Conservation (phyloP, 1,140 invertebrate species). For the Ooceraea biroi region DNA sequence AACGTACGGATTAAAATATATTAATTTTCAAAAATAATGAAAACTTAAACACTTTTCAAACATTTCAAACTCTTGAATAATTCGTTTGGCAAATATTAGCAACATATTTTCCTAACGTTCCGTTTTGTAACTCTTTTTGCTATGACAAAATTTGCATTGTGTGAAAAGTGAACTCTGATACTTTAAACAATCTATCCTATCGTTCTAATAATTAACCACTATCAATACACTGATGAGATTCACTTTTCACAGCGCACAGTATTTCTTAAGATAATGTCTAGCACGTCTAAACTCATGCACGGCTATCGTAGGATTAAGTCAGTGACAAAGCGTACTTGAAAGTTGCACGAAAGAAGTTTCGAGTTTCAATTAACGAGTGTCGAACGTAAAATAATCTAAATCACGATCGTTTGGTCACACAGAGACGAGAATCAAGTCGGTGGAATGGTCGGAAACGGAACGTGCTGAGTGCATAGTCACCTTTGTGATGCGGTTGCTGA, state of each 20-base stretch:
- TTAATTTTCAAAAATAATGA: neutral
- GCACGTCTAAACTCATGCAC: constrained; percentile 37
- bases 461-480: constrained; percentile 79
- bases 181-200: constrained; percentile 14
- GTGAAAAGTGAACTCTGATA: neutral
- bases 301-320: constrained; percentile 26
- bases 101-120: constrained; percentile 31
- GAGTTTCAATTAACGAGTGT: constrained; percentile 8
- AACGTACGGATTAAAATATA: neutral
- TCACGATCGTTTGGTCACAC: constrained; percentile 36
- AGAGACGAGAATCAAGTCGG: constrained; percentile 33
- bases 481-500: constrained; percentile 85
- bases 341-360: constrained; percentile 9
- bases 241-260: neutral
- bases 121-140: neutral
- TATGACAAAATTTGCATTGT: constrained; percentile 11
- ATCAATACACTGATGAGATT: constrained; percentile 2
- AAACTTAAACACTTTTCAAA: constrained; percentile 3
- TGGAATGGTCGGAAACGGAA: neutral
- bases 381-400: constrained; percentile 44
- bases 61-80: constrained; percentile 1
- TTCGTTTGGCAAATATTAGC: constrained; percentile 6
- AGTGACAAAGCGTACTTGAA: neutral
- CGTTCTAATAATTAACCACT: neutral
- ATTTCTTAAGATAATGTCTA: neutral